These are phyloP conservation scores for Notarius quadriscutis DNA, from an alignment of 2,113 vertebrate species.

Conservation along the genomic window DNA sequence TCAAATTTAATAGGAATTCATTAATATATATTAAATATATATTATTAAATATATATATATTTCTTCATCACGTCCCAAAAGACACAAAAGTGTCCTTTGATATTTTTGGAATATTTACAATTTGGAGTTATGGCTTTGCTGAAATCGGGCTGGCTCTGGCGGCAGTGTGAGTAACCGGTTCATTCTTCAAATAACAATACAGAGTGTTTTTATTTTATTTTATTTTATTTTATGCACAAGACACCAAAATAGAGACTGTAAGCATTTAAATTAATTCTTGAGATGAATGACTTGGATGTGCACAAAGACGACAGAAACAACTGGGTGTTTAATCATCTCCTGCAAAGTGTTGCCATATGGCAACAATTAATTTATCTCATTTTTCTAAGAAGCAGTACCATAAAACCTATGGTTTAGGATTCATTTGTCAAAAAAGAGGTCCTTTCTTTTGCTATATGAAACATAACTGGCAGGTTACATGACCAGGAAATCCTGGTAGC, in stretches of 20 bases:
- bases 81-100: background rate
- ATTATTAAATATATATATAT: too few species aligned
- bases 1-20: background rate
- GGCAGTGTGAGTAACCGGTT: conserved; percentile 84
- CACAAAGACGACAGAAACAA: background rate
- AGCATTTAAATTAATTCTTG: too few species aligned
- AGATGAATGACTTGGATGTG: background rate
- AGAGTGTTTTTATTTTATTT: background rate
- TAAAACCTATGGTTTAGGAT: too few species aligned
- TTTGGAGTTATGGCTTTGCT: conserved; percentile 80
- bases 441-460: too few species aligned
- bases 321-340: background rate
- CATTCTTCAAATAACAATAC: background rate
- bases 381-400: too few species aligned
- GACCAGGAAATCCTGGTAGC: too few species aligned
- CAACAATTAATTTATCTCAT: too few species aligned
- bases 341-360: too few species aligned
- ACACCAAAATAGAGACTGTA: too few species aligned
- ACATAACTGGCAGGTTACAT: too few species aligned
- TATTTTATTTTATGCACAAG: too few species aligned
- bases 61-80: background rate
- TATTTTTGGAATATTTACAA: conserved; percentile 20
- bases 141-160: conserved; percentile 94
- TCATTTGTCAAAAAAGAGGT: too few species aligned
- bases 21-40: background rate